Evolutionary conservation across 2,797 vertebrate genomes (phyloP).

Genomic region (Schizopygopsis pylzovi): DNA sequence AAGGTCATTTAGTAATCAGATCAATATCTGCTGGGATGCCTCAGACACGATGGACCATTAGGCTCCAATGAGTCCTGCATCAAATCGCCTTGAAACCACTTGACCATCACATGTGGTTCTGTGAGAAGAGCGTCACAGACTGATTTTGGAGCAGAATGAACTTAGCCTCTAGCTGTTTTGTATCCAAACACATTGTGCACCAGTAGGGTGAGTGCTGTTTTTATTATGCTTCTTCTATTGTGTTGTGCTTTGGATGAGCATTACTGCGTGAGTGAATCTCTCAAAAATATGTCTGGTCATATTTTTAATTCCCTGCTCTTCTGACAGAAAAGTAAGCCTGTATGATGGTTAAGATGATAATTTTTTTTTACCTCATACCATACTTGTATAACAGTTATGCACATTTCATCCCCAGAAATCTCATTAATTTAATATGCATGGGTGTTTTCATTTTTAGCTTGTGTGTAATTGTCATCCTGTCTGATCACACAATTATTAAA

Average conservation of each 20-base stretch:
- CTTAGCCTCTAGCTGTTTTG: conserved; percentile 18
- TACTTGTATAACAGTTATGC: background rate
- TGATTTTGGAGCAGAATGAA: conserved; percentile 38
- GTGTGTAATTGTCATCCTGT: background rate
- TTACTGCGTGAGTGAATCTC: background rate
- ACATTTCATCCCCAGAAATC: too few relatives aligned
- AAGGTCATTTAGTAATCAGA: conserved; percentile 72
- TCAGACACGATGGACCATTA: conserved; percentile 53
- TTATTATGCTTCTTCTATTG: conserved; percentile 66
- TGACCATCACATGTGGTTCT: conserved; percentile 58
- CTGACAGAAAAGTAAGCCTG: background rate
- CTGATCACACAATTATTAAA: background rate
- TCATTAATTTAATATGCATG: background rate
- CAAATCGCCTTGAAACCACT: conserved; percentile 38
- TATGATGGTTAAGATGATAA: background rate
- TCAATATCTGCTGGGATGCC: conserved; percentile 64
- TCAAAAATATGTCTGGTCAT: background rate
- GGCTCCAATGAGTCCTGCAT: conserved; percentile 44
- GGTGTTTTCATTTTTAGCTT: background rate
- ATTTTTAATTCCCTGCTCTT: background rate
- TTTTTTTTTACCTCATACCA: background rate
- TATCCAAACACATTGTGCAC: conserved; percentile 11
- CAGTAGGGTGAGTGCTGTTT: conserved; percentile 34
- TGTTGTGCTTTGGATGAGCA: conserved; percentile 51
- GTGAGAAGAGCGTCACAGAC: background rate